Percentiles rank a stretch among this genome's conserved stretches.
Conservation (phyloP, 2,888 invertebrate species). For the Papilio demoleus region DNA sequence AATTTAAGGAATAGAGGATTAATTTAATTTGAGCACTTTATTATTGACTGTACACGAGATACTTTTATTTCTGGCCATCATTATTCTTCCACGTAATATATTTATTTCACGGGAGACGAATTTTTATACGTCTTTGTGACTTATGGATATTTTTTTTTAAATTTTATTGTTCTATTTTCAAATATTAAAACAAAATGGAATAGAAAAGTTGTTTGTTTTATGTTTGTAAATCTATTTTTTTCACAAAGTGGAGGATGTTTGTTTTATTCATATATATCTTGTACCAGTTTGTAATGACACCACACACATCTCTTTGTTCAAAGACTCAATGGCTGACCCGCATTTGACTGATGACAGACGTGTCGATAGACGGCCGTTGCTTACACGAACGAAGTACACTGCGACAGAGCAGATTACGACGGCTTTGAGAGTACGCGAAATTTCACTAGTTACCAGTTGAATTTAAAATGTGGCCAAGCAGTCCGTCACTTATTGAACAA, state of each 20-base stretch:
- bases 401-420: background rate
- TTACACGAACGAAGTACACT: background rate
- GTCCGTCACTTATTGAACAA: no score
- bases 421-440: no score
- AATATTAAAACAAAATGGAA: background rate
- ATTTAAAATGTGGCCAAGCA: no score
- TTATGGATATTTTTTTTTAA: slow-evolving; percentile 36
- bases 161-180: slow-evolving; percentile 29
- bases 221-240: slow-evolving; percentile 22
- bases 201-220: background rate
- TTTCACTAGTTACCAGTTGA: no score
- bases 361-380: slow-evolving; percentile 30
- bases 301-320: slow-evolving; percentile 30
- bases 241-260: slow-evolving; percentile 33
- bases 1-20: slow-evolving; percentile 68
- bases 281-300: slow-evolving; percentile 24
- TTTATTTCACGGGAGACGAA: slow-evolving; percentile 40
- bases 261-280: slow-evolving; percentile 26
- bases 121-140: slow-evolving; percentile 38
- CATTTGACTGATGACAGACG: slow-evolving; percentile 25
- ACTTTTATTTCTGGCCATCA: slow-evolving; percentile 59
- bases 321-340: slow-evolving; percentile 27
- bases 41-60: slow-evolving; percentile 52
- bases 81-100: slow-evolving; percentile 41
- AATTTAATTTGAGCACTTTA: slow-evolving; percentile 72